phyloP scores from a whole-genome alignment of 2,888 invertebrate species.

The Octodonta nipae region DNA sequence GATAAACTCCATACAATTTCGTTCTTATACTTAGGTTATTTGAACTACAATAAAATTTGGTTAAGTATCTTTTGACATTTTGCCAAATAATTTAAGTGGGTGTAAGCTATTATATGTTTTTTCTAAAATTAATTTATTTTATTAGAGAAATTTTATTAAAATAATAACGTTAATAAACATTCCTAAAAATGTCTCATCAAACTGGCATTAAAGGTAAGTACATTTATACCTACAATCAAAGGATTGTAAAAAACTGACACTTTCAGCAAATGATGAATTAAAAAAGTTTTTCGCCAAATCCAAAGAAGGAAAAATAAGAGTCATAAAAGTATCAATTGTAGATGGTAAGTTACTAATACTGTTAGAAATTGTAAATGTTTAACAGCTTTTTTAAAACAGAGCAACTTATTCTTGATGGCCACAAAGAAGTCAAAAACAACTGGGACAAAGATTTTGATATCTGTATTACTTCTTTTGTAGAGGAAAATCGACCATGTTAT shows the following conservation, averaged over 20 bases:
- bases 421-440: conserved; percentile 52
- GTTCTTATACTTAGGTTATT: too few species aligned
- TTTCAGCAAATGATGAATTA: conserved; percentile 69
- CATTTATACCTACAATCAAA: too few species aligned
- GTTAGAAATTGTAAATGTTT: neutral
- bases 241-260: conserved; percentile 4
- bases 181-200: conserved; percentile 81
- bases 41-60: too few species aligned
- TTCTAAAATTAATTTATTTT: too few species aligned
- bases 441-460: conserved; percentile 82
- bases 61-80: too few species aligned
- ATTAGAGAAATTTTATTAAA: too few species aligned
- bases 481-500: conserved; percentile 78
- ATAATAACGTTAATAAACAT: too few species aligned
- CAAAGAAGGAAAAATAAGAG: conserved; percentile 64
- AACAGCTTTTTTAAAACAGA: conserved; percentile 44
- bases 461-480: conserved; percentile 54
- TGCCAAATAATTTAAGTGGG: too few species aligned
- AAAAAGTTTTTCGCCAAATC: conserved; percentile 71
- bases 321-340: conserved; percentile 72
- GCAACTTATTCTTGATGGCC: conserved; percentile 54
- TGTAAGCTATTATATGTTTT: too few species aligned
- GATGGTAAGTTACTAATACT: conserved; percentile 55
- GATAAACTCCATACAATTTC: too few species aligned
- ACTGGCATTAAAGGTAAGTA: conserved; percentile 72